Base-by-base conservation (phyloP, 2,797 vertebrate species). In the Acanthurus lineatus region DNA sequence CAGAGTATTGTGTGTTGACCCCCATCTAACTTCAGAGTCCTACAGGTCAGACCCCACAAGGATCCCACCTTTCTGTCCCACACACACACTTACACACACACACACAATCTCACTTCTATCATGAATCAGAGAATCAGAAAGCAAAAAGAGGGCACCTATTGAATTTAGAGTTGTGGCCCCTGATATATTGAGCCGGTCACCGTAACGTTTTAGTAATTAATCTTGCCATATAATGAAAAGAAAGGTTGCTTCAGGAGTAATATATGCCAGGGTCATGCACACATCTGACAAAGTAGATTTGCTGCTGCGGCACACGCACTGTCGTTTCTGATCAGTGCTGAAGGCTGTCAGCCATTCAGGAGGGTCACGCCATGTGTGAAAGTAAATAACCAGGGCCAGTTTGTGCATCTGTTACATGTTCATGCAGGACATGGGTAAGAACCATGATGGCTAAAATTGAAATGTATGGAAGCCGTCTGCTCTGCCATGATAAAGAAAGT, bases 201-300 rank as follows among this genome's bases (percentile, higher is more conserved):
- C 64, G 54, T 79, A 77, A 72, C 66, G 60, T 88, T 77, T 76
- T 38, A 32, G 53, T 89, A 83, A 88, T 92, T 85, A 70, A 90
- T 88, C 57, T 70, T 19, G 56, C 45, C 72, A 69, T 69, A 76
- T 61, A 38, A 80, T 73, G 67, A 83, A 81, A 60, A 66, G 51
- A 76, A 86, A 77, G 47, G 66, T 75, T 82, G 69, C 74, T 88
- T 77, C 53, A 45, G 62, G 79, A 79, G 77, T 62, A 72, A 73
- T 63, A 63, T 35, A 3, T 73, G 38, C 56, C 60, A 42, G 62
- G 67, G 59, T 84, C 74, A 10, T 47, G 60, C 61, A 25, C 51
- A 53, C 57, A 16, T 73, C 53, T 77, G 82, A 73, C 76, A 54
- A 62, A 73, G 68, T 64, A 45, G 62, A 85, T 89, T 83, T 87